Evolutionary conservation across 2,888 invertebrate species (phyloP), one percentile per base, ranked within the genome.

Genomic region (Unio pictorum): DNA sequence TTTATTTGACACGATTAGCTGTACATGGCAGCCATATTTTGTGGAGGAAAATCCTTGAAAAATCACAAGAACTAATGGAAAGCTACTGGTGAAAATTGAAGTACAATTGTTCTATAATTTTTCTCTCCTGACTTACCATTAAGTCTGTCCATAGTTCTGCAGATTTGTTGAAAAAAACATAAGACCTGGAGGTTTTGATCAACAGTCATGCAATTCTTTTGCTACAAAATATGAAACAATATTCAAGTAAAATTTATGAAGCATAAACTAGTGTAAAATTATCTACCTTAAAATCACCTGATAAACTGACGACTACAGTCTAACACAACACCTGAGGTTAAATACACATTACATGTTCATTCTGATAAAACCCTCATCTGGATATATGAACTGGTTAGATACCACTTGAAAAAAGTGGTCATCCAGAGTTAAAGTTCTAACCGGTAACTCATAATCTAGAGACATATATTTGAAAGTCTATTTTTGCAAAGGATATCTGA

Each of bases 141-240:
- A 66, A 66, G 0, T 4, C 57, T 59, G 28, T 4, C 34, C 59
- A n/a, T 15, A 23, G 54, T 30, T 1, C 55, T 63, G 34, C 73
- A 67, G 26, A 81, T 67, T 45, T 71, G 72, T 68, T 75, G 75
- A 56, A 74, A 68, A 8, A 81, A 67, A 62, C 72, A 20, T 59
- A 77, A 63, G 20, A 68, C 67, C 54, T 81, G 79, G 17, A 73
- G 69, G 20, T 67, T 69, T 20, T 77, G 73, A 55, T 76, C 76
- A 56, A 60, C 55, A 45, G 75, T 80, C 30, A 76, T 64, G 61
- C 73, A 72, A 55, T 68, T 75, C 26, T 61, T 61, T 56, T 71
- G 26, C 80, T 80, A 70, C 17, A 77, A 73, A 64, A 34, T 45
- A 54, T 34, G 4, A 61, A 17, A 61, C 30, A 34, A 54, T 1